phyloP scores from a whole-genome alignment of 2,888 invertebrate genomes.

The Trilocha varians region DNA sequence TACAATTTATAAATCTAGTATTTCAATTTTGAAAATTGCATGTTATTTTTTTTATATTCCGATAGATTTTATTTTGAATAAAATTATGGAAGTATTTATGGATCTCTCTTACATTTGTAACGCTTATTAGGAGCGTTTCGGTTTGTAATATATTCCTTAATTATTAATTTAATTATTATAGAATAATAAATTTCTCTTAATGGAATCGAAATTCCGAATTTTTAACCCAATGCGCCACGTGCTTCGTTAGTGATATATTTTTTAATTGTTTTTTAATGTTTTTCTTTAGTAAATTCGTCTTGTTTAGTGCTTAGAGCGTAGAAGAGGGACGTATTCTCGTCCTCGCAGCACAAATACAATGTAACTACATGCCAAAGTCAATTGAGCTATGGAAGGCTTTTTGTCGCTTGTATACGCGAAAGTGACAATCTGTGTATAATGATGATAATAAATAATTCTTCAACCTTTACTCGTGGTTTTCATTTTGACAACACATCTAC shows the following conservation, averaged over 20 bases:
- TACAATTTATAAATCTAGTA: not conserved
- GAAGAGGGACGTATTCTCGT: constrained; percentile 1
- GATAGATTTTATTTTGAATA: not conserved
- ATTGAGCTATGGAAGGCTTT: constrained; percentile 71
- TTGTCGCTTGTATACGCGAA: constrained; percentile 67
- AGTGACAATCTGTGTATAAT: constrained; percentile 67
- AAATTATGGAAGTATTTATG: not conserved
- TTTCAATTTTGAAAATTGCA: not conserved
- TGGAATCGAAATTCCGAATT: not conserved
- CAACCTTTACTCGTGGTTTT: constrained; percentile 32
- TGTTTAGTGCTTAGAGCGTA: constrained; percentile 5
- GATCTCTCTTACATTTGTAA: not conserved
- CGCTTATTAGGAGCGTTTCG: not conserved
- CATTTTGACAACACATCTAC: not conserved
- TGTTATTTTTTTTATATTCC: not conserved
- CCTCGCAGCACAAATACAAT: constrained; percentile 53
- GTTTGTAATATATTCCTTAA: not conserved
- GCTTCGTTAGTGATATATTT: constrained; percentile 4
- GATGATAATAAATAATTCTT: constrained; percentile 66
- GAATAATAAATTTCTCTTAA: not conserved
- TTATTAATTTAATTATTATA: not conserved
- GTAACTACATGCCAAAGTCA: constrained; percentile 72
- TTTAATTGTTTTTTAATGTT: not conserved
- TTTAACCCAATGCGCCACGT: constrained; percentile 1
- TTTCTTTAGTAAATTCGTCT: not conserved